Evolutionary conservation across 1,140 invertebrate species (phyloP).

Genomic region (Phenacoccus solenopsis): DNA sequence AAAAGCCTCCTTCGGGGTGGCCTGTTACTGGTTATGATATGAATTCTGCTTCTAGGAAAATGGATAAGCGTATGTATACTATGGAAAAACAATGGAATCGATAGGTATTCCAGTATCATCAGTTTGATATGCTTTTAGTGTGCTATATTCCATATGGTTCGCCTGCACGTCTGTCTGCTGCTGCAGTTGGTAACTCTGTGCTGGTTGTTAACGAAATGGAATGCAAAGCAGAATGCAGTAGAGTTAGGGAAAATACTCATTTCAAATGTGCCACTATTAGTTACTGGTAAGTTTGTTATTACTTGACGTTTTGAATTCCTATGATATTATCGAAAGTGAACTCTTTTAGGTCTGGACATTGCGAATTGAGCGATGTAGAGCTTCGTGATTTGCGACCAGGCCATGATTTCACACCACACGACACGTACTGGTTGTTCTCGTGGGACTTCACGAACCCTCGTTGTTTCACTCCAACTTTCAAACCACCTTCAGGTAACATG

Average conservation of each 20-base stretch:
- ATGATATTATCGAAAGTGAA: background rate
- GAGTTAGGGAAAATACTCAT: constrained; percentile 40
- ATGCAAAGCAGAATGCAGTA: constrained; percentile 53
- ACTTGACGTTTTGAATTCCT: background rate
- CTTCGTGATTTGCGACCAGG: constrained; percentile 50
- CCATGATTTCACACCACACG: constrained; percentile 47
- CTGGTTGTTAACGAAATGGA: constrained; percentile 46
- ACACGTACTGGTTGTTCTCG: constrained; percentile 46
- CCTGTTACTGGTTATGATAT: background rate
- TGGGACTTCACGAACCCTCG: constrained; percentile 43
- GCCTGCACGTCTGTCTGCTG: constrained; percentile 49
- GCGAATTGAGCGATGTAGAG: constrained; percentile 53
- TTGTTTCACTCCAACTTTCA: constrained; percentile 29
- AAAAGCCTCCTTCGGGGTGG: background rate
- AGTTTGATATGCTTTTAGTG: no score
- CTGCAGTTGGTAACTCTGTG: constrained; percentile 46
- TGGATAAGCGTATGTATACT: background rate
- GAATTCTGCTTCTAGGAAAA: background rate
- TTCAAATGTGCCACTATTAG: constrained; percentile 58
- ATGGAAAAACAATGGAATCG: background rate
- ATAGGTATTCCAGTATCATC: no score
- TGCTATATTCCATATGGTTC: constrained; percentile 60
- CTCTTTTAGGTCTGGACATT: constrained; percentile 39
- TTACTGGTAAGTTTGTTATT: constrained; percentile 40
- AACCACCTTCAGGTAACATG: constrained; percentile 19